Evolutionary conservation across 2,113 vertebrate genomes (phyloP).

Genomic region (Collichthys lucidus): DNA sequence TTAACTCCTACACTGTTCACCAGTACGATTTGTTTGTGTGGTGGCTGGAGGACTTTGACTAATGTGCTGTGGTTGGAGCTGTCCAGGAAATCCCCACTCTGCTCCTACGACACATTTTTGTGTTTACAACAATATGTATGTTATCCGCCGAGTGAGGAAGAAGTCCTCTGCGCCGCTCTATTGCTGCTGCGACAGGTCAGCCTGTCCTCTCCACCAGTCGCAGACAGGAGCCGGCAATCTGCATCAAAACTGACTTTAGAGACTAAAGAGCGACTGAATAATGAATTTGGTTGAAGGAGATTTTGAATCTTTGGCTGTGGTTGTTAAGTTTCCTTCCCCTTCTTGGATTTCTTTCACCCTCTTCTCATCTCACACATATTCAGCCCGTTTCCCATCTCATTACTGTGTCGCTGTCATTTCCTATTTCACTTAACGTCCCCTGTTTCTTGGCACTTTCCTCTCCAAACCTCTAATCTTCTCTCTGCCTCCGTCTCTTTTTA

Average conservation of each 20-base stretch:
- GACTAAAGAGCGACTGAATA: not conserved
- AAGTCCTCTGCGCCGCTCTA: not conserved
- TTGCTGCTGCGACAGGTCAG: not conserved
- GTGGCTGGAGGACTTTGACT: too few species aligned
- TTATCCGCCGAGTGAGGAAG: not conserved
- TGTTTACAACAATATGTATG: not conserved
- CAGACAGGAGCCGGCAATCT: not conserved
- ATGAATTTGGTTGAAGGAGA: not conserved
- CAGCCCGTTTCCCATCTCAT: constrained; percentile 7
- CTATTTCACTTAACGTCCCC: constrained; percentile 12
- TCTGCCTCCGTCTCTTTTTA: constrained; percentile 29
- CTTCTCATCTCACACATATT: not conserved
- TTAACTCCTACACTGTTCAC: too few species aligned
- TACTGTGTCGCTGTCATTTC: constrained; percentile 34
- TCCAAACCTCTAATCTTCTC: constrained; percentile 24
- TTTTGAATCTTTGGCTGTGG: not conserved
- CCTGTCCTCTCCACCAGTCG: not conserved
- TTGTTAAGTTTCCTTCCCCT: not conserved
- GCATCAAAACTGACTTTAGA: constrained; percentile 1
- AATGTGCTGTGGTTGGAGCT: not conserved
- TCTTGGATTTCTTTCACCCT: not conserved
- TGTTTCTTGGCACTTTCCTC: constrained; percentile 8
- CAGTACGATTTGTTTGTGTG: too few species aligned
- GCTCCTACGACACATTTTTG: not conserved
- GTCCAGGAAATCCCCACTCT: not conserved